phyloP scores from a whole-genome alignment of 2,888 invertebrate genomes.

The Latrodectus elegans region DNA sequence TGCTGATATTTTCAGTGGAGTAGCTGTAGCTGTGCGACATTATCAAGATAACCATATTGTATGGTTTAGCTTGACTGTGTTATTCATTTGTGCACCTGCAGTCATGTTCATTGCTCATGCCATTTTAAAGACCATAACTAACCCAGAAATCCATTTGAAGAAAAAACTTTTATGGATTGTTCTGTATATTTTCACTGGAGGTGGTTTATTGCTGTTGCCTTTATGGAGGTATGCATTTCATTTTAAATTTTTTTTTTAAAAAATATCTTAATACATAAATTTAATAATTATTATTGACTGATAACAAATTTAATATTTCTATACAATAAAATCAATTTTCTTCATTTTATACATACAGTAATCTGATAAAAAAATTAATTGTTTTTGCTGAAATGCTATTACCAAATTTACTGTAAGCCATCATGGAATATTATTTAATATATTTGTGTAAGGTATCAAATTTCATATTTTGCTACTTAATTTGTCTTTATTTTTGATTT shows the following conservation, averaged over 20 bases:
- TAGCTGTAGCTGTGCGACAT: conserved; percentile 59
- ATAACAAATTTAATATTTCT: too few relatives aligned
- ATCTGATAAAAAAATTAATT: too few relatives aligned
- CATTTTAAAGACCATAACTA: conserved; percentile 40
- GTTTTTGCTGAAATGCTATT: too few relatives aligned
- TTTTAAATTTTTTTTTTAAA: background rate
- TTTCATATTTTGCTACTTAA: too few relatives aligned
- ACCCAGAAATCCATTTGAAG: conserved; percentile 38
- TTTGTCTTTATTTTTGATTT: too few relatives aligned
- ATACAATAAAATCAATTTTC: too few relatives aligned
- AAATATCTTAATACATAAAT: background rate
- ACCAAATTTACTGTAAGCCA: too few relatives aligned
- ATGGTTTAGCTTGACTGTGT: conserved; percentile 65
- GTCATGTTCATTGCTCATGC: conserved; percentile 66
- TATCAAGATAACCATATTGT: conserved; percentile 59
- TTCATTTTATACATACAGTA: too few relatives aligned
- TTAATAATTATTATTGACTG: too few relatives aligned
- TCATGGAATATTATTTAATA: too few relatives aligned
- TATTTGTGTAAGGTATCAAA: too few relatives aligned
- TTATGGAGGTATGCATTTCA: conserved; percentile 55
- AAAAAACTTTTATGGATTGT: conserved; percentile 64
- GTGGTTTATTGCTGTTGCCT: conserved; percentile 60
- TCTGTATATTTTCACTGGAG: conserved; percentile 60
- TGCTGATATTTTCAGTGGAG: conserved; percentile 67
- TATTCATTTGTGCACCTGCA: conserved; percentile 66